Conservation (phyloP, 2,888 invertebrate genomes). For the Subacronicta megacephala region DNA sequence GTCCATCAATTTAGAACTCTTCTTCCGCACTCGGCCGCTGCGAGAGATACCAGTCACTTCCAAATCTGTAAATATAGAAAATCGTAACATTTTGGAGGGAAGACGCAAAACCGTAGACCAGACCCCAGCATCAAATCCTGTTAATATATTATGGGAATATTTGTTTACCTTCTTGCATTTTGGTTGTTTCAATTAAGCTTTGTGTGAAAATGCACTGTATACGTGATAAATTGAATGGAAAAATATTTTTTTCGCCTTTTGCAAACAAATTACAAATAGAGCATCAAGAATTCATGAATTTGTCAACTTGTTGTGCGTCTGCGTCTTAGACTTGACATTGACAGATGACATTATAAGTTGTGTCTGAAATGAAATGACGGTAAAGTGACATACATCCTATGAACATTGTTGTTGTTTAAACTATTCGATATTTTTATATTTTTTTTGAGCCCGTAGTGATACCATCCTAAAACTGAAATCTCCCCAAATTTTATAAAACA, state of each 20-base stretch:
- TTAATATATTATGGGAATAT: not conserved
- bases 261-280: not conserved
- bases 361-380: no score
- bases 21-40: slow-evolving; percentile 97
- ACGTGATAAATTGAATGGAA: not conserved
- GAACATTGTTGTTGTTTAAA: no score
- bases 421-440: no score
- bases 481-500: not conserved
- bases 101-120: no score
- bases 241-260: not conserved
- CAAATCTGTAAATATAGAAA: slow-evolving; percentile 87
- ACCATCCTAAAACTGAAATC: not conserved
- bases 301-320: no score
- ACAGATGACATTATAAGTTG: no score
- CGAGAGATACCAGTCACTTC: slow-evolving; percentile 96
- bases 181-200: slow-evolving; percentile 13
- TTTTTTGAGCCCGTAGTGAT: not conserved
- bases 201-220: not conserved
- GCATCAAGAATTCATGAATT: no score
- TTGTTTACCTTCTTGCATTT: slow-evolving; percentile 63
- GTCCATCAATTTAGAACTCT: slow-evolving; percentile 97
- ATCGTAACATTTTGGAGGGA: slow-evolving; percentile 40
- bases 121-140: not conserved
- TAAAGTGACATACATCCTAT: no score
- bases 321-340: no score